Conservation (phyloP, 2,888 invertebrate species). For the Pachydiplax longipennis region DNA sequence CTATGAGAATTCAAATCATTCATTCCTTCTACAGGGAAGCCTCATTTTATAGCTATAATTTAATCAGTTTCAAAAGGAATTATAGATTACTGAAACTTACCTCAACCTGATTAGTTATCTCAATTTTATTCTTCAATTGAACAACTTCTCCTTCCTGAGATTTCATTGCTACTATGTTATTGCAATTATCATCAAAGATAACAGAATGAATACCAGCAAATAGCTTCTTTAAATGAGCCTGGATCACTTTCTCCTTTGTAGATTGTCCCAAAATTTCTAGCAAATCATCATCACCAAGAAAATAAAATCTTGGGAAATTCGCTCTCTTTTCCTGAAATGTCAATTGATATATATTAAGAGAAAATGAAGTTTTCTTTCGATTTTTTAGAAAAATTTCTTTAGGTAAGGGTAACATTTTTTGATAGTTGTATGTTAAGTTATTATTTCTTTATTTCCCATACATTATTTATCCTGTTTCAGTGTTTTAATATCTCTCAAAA, state of each 20-base stretch:
- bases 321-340: conserved; percentile 84
- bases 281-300: conserved; percentile 96
- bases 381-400: too few relatives aligned
- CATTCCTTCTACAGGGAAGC: too few relatives aligned
- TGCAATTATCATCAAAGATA: conserved; percentile 67
- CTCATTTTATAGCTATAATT: too few relatives aligned
- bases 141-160: conserved; percentile 80
- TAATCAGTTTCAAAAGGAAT: neutral
- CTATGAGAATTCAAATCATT: too few relatives aligned
- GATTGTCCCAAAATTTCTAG: conserved; percentile 94
- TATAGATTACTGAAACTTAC: conserved; percentile 58
- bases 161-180: conserved; percentile 73
- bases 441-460: too few relatives aligned
- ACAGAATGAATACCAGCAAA: conserved; percentile 90
- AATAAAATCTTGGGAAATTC: conserved; percentile 94
- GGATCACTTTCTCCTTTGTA: conserved; percentile 86
- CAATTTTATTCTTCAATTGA: conserved; percentile 71
- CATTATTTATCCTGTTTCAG: too few relatives aligned
- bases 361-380: too few relatives aligned
- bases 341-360: neutral
- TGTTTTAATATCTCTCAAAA: too few relatives aligned
- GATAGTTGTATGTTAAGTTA: too few relatives aligned
- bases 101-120: conserved; percentile 80
- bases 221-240: conserved; percentile 93
- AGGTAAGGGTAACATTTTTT: too few relatives aligned